A percentile compares a stretch with the other conserved stretches of the same genome.
These are phyloP conservation scores for Eutrigla gurnardus DNA, from an alignment of 2,797 vertebrate species.

Conservation along the genomic window DNA sequence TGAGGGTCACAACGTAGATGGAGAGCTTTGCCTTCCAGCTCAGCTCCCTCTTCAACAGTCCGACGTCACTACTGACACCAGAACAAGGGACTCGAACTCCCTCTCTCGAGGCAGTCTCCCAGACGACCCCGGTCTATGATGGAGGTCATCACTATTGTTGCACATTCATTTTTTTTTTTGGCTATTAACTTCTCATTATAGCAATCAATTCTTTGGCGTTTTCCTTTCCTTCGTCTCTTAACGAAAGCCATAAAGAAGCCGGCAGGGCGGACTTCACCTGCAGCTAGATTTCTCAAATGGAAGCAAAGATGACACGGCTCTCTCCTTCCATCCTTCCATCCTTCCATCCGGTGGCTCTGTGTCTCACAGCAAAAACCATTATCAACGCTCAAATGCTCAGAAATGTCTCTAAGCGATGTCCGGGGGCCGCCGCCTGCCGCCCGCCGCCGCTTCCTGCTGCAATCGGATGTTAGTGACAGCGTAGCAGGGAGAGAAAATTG, in stretches of 20 bases:
- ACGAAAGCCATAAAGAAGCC: not conserved
- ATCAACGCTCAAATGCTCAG: conserved; percentile 61
- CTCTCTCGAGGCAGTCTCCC: too few species aligned
- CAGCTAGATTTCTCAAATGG: conserved; percentile 30
- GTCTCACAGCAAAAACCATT: conserved; percentile 64
- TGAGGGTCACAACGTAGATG: too few species aligned
- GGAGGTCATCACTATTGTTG: not conserved
- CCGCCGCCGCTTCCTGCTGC: conserved; percentile 50
- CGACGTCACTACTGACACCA: too few species aligned
- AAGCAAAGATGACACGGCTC: conserved; percentile 42
- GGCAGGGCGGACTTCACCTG: conserved; percentile 23
- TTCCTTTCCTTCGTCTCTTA: conserved; percentile 7
- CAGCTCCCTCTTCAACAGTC: too few species aligned
- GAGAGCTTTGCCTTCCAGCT: too few species aligned
- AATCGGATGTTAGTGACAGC: conserved; percentile 73
- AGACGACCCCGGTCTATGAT: too few species aligned
- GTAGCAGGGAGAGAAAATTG: conserved; percentile 71
- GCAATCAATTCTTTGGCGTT: rapidly evolving
- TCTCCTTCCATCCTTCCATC: conserved; percentile 35
- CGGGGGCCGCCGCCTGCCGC: conserved; percentile 13
- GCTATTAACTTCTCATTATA: not conserved
- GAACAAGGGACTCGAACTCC: too few species aligned
- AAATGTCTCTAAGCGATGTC: conserved; percentile 62
- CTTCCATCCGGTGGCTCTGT: conserved; percentile 46
- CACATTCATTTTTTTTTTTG: not conserved